Evolutionary conservation across 2,888 invertebrate genomes (phyloP).

Genomic region (Ellobium chinense): DNA sequence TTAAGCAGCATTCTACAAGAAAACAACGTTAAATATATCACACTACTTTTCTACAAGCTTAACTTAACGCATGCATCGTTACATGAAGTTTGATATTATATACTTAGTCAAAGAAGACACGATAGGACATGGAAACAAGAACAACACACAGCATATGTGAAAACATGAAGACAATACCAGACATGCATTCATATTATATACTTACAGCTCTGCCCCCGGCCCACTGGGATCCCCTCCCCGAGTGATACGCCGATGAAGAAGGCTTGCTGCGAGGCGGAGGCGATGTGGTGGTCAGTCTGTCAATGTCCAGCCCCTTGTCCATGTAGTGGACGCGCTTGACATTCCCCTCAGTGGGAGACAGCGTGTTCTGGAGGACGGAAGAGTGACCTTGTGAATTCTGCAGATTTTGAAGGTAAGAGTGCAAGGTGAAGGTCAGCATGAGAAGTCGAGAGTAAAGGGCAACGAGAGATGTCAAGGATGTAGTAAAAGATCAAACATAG

Average conservation of each 20-base stretch:
- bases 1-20: no score
- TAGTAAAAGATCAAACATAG: no score
- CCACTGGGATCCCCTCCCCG: constrained; percentile 20
- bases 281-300: constrained; percentile 35
- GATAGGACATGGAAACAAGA: no score
- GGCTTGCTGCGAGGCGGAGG: constrained; percentile 30
- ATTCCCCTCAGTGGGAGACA: constrained; percentile 30
- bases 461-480: no score
- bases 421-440: background rate
- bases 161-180: no score
- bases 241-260: constrained; percentile 16
- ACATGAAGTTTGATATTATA: no score
- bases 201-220: constrained; percentile 21
- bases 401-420: background rate
- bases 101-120: no score
- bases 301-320: constrained; percentile 45
- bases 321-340: constrained; percentile 46
- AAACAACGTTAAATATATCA: no score
- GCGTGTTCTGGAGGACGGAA: constrained; percentile 42
- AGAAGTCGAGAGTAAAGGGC: background rate
- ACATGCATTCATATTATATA: background rate
- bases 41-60: no score
- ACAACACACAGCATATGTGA: no score
- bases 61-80: no score
- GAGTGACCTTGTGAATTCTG: constrained; percentile 2